These are phyloP conservation scores for Apostichopus japonicus DNA, from an alignment of 35 echinoderm and acorn worm species.

Conservation along the genomic window DNA sequence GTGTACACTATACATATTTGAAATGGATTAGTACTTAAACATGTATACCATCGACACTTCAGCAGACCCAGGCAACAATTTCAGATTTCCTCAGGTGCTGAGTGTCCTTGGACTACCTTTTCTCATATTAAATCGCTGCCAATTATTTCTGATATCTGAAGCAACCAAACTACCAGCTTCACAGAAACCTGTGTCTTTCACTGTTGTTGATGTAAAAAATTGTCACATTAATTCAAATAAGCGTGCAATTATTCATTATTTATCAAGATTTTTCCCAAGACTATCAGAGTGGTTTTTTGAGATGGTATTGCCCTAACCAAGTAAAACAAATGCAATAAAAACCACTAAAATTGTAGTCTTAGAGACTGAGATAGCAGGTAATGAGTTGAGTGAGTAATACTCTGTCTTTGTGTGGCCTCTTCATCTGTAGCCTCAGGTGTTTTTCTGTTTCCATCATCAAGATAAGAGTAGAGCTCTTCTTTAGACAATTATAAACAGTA, in stretches of 20 bases:
- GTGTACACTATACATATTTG: too few relatives aligned
- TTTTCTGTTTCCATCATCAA: neutral
- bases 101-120: neutral
- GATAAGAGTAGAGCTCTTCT: neutral
- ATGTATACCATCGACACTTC: neutral
- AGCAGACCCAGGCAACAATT: neutral
- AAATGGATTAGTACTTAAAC: too few relatives aligned
- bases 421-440: neutral
- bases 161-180: neutral
- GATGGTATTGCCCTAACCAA: neutral
- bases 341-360: neutral
- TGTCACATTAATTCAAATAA: neutral
- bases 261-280: neutral
- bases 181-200: neutral
- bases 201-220: neutral
- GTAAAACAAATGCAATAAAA: neutral
- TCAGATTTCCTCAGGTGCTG: neutral
- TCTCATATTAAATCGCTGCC: neutral
- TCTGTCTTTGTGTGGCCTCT: neutral
- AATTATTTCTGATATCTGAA: neutral
- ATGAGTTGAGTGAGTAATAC: constrained; percentile 46
- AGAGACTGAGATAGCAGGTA: neutral
- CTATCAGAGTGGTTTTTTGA: neutral
- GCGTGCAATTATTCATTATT: neutral
- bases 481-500: too few relatives aligned